Conservation (phyloP, 2,888 invertebrate genomes). For the Nomada ruficornis region DNA sequence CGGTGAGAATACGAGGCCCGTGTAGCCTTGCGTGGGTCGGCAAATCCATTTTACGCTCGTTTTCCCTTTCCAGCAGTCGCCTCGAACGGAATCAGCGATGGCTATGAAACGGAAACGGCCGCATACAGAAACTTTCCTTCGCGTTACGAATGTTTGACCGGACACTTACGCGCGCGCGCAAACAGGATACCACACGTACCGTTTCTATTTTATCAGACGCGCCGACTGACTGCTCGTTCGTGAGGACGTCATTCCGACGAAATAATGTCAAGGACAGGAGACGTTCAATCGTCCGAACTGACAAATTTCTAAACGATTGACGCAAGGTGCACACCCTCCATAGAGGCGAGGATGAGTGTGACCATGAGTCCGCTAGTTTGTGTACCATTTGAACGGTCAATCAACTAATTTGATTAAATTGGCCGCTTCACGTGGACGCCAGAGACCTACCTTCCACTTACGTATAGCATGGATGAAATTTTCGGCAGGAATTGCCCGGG, state of each 20-base stretch:
- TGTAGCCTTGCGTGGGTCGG: constrained; percentile 43
- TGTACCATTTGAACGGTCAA: not conserved
- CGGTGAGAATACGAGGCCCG: constrained; percentile 41
- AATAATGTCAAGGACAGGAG: constrained; percentile 53
- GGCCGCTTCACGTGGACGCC: not conserved
- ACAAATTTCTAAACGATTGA: constrained; percentile 57
- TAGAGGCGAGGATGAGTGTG: constrained; percentile 4
- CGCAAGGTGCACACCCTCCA: constrained; percentile 33
- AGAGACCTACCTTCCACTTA: not conserved
- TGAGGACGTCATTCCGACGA: constrained; percentile 34
- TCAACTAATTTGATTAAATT: constrained; percentile 19
- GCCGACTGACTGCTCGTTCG: not conserved
- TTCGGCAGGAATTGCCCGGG: not conserved
- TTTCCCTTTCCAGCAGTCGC: constrained; percentile 4
- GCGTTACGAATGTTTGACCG: not conserved
- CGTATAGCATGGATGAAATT: not conserved
- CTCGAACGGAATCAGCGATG: constrained; percentile 37
- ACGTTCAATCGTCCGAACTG: constrained; percentile 27
- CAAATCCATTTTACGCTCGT: constrained; percentile 51
- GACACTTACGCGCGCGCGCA: not conserved
- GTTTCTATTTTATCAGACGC: constrained; percentile 34
- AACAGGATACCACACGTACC: not conserved
- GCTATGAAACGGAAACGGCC: constrained; percentile 29
- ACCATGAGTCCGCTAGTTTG: not conserved
- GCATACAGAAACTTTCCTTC: constrained; percentile 9